These are phyloP conservation scores for Cryptoleucopteryx plumbea DNA, from an alignment of 2,113 vertebrate genomes.

Conservation along the genomic window DNA sequence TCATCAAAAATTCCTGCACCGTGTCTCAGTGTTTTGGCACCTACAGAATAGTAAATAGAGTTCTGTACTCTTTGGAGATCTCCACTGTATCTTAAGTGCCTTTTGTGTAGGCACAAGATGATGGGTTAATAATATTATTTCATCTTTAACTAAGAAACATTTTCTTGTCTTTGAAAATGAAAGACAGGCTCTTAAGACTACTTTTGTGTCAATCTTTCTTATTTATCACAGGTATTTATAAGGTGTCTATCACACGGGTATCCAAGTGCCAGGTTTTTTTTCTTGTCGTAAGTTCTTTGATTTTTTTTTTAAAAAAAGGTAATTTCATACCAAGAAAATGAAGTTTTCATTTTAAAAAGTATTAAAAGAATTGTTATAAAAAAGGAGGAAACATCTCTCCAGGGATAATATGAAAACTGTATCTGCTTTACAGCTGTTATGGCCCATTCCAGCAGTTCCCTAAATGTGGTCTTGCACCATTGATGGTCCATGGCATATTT, in stretches of 20 bases:
- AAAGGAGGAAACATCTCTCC: background rate
- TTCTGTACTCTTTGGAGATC: background rate
- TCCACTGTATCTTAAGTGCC: background rate
- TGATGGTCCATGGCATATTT: background rate
- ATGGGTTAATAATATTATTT: background rate
- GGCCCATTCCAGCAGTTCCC: background rate
- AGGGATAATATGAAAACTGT: background rate
- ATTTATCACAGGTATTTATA: slow-evolving; percentile 26
- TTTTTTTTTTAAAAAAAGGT: background rate
- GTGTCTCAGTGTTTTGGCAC: background rate
- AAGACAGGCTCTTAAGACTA: background rate
- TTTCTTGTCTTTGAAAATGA: background rate
- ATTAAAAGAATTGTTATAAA: background rate
- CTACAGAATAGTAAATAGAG: background rate
- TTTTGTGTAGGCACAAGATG: background rate
- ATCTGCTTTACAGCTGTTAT: background rate
- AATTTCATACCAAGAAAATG: background rate
- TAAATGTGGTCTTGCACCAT: background rate
- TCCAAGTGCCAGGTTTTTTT: background rate
- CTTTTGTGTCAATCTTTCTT: background rate
- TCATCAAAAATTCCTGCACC: background rate
- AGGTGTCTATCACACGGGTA: background rate
- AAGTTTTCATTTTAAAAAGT: slow-evolving; percentile 20
- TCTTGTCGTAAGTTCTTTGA: background rate
- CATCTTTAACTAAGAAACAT: background rate